These are phyloP conservation scores for Hecatera dysodea DNA, from an alignment of 2,888 invertebrate species.

Conservation along the genomic window DNA sequence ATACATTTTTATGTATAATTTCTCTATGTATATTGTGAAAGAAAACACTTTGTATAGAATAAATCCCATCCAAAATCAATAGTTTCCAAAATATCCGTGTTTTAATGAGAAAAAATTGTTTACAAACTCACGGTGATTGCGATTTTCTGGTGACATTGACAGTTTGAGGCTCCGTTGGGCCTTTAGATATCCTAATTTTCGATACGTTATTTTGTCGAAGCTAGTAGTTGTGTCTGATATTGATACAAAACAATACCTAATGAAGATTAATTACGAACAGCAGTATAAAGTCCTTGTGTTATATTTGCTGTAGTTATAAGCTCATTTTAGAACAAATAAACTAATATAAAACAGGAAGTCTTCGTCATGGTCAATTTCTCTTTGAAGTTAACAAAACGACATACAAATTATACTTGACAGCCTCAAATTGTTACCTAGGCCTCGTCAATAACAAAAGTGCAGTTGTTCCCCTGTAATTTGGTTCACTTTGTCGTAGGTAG, in stretches of 20 bases:
- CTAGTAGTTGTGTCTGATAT: not conserved
- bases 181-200: no score
- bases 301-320: not conserved
- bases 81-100: no score
- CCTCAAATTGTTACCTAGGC: not conserved
- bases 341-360: no score
- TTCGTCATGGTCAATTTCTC: not conserved
- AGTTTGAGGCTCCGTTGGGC: no score
- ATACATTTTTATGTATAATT: no score
- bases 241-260: not conserved
- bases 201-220: no score
- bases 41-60: no score
- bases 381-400: conserved; percentile 17
- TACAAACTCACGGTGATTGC: no score
- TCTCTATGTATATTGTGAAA: no score
- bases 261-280: not conserved
- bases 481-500: not conserved
- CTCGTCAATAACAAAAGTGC: conserved; percentile 11
- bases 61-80: no score
- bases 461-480: conserved; percentile 26
- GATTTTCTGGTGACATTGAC: no score
- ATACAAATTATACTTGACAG: not conserved
- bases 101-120: no score
- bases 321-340: not conserved
- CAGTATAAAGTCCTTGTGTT: not conserved